Base-by-base conservation (phyloP, 2,888 invertebrate genomes). In the Caenorhabditis sp. region DNA sequence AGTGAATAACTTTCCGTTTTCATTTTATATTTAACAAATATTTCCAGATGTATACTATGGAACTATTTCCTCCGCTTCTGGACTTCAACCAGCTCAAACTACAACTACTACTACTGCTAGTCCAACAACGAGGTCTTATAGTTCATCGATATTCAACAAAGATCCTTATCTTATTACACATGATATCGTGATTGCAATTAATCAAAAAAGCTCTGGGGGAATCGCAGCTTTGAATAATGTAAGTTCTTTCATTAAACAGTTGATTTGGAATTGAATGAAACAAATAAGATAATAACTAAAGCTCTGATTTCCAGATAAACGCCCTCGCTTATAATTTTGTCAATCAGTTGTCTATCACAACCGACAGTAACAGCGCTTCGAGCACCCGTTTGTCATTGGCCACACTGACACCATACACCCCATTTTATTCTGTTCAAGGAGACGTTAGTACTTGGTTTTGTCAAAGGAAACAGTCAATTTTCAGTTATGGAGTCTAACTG, bases 81-180 rank as follows among this genome's bases (percentile, higher is more conserved):
- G 72, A 0, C 72, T 72, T 13, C 50, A 56, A 24, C 64, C 72
- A 18, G 64, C n/a, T 44, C 22, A 28, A 18, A 55, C n/a, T 40
- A 56, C 72, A 53, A 60, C 13, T 0, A 53, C 67, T 0, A 67
- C 76, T 0, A 76, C 76, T n/a, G 26, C 44, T 13, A 32, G 13
- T 6, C 68, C 77, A 15, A 56, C 62, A 0, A 77, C 68, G 0
- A 18, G n/a, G 35, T 18, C 47, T 1, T 56, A 18, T 50, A 24
- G 9, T 26, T 20, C 53, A 11, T n/a, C 53, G 6, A n/a, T 5
- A 9, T 62, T 62, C 44, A 15, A 11, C 20, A 15, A 50, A 8
- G 26, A 77, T 55, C 77, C 77, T 3, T 8, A 18, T 8, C 47
- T 69, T 24, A 77, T 77, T 24, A 51, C 77, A 5, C 77, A 77